Evolutionary conservation across 2,113 vertebrate genomes (phyloP), one percentile per base, ranked within the genome.

Genomic region (Motacilla tschutschensis): DNA sequence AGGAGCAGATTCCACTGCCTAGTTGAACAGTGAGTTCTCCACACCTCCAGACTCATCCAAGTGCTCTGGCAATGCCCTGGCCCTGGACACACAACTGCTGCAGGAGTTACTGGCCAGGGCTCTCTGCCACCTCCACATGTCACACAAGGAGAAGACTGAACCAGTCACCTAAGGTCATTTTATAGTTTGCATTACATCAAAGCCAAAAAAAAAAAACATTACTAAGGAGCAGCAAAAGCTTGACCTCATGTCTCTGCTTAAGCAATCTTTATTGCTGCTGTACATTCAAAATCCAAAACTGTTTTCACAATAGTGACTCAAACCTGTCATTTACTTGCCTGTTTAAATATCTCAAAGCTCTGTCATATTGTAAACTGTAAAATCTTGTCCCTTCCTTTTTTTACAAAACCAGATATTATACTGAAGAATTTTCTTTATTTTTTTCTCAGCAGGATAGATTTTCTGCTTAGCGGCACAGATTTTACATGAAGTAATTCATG

Each of bases 311-410:
- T 2, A 77, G 65, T 44, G 57, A 79, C 50, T 88, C 71, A 86
- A 90, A 90, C 76, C 81, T 48, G 38, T 53, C 44, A 88, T 85
- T 82, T 82, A 35, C 44, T 59, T 71, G 60, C 64, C 76, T 78
- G 36, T 77, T 87, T 71, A 87, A 90, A 64, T 71, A 91, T 57
- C 72, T 48, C 43, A 88, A 36, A 83, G 67, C 67, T 91, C 64
- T 28, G 31, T 35, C 51, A 59, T 74, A 73, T 0, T 48, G 40
- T 77, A 83, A 82, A 70, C 82, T 50, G 66, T 54, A 76, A 90
- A 77, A 87, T 63, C 43, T 73, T 88, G 67, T n/a, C 33, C 17
- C 19, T 70, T 66, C 71, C 29, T 47, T 90, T 58, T 58, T 65
- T 29, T 35, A 71, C 36, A 92, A 88, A 92, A 64, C 33, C 33